A percentile compares a stretch with the other conserved stretches of the same genome.
Evolutionary conservation across 2,113 vertebrate species (phyloP).

Genomic region (Ascaphus truei): DNA sequence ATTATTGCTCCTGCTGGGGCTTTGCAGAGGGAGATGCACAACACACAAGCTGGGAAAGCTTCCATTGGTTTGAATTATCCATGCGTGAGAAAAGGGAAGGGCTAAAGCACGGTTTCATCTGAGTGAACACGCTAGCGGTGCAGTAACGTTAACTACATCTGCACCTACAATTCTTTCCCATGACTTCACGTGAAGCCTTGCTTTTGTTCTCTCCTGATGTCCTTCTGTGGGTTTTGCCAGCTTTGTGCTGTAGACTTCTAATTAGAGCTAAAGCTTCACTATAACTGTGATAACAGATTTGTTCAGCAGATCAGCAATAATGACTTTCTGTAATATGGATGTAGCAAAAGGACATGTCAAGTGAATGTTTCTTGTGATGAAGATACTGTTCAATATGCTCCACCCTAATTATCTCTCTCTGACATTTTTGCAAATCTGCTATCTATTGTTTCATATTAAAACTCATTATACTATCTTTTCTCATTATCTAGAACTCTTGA

Average conservation of each 20-base stretch:
- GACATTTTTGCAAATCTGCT: conserved; percentile 5
- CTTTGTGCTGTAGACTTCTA: neutral
- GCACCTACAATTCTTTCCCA: no score
- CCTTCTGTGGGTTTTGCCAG: neutral
- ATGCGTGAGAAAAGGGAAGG: no score
- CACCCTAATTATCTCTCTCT: conserved; percentile 11
- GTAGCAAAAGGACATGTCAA: neutral
- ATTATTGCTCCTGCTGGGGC: no score
- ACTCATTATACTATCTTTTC: neutral
- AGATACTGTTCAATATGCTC: neutral
- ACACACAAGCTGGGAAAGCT: no score
- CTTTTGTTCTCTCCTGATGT: neutral
- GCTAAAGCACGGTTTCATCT: no score
- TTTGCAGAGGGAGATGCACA: no score
- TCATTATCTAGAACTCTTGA: neutral
- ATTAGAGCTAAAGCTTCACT: neutral
- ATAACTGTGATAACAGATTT: conserved; percentile 20
- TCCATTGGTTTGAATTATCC: no score
- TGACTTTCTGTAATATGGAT: conserved; percentile 11
- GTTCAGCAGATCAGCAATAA: conserved; percentile 10
- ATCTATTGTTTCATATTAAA: neutral
- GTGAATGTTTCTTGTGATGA: conserved; percentile 6
- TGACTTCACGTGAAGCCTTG: neutral
- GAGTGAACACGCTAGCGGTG: no score
- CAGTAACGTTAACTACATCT: no score